Evolutionary conservation across 1,140 invertebrate genomes (phyloP).

Genomic region (Triops cancriformis): DNA sequence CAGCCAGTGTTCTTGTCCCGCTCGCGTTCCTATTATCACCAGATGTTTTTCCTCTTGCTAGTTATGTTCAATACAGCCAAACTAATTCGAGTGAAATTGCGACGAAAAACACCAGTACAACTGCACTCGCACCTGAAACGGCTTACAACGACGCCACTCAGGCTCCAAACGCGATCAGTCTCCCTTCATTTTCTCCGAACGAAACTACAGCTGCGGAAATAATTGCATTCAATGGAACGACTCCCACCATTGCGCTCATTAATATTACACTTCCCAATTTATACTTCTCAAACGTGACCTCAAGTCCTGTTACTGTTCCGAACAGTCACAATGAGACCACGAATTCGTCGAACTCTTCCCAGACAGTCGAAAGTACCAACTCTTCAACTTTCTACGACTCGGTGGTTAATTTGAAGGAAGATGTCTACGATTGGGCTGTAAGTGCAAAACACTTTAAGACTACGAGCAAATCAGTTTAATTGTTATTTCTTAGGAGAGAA

Average conservation of each 20-base stretch:
- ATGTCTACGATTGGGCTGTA: neutral
- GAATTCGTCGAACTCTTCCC: neutral
- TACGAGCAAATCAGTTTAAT: neutral
- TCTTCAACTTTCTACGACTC: neutral
- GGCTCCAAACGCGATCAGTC: neutral
- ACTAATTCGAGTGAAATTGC: neutral
- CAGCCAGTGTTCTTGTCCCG: neutral
- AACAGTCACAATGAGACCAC: neutral
- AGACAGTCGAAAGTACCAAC: neutral
- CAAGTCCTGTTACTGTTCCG: neutral
- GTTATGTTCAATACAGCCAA: neutral
- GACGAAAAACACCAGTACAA: neutral
- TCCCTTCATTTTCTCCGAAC: neutral
- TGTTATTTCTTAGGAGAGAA: neutral
- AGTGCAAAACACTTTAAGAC: neutral
- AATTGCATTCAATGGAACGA: neutral
- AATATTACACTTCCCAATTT: neutral
- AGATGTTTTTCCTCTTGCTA: neutral
- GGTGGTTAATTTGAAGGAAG: neutral
- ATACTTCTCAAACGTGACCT: neutral
- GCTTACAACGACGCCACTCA: neutral
- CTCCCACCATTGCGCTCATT: neutral
- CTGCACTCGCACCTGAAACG: neutral
- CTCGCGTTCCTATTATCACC: neutral
- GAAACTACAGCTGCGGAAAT: neutral